These are phyloP conservation scores for Cheiracanthium punctorium DNA, from an alignment of 2,888 invertebrate genomes.

Conservation along the genomic window DNA sequence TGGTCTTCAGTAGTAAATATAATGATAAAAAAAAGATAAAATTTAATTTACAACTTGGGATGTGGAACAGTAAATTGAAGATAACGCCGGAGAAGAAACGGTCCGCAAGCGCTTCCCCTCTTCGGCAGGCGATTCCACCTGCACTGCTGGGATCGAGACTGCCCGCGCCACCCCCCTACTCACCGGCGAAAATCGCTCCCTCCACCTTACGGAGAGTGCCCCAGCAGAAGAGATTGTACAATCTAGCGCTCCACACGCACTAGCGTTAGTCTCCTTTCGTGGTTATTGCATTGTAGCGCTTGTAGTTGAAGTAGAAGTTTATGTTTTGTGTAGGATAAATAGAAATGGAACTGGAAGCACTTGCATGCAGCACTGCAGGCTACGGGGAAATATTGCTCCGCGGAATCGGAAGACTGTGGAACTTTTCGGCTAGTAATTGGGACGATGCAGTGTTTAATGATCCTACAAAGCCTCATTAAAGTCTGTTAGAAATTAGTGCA, in stretches of 20 bases:
- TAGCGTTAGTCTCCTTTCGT: neutral
- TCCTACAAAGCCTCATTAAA: neutral
- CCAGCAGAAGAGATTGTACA: slow-evolving; percentile 28
- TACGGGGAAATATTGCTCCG: neutral
- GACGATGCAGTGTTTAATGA: neutral
- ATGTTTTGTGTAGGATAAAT: neutral
- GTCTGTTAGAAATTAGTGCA: neutral
- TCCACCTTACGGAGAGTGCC: slow-evolving; percentile 21
- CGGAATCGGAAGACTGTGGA: neutral
- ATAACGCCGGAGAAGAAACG: neutral
- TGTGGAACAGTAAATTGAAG: slow-evolving; percentile 6
- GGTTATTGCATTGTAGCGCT: slow-evolving; percentile 17
- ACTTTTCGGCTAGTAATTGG: neutral
- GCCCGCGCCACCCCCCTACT: slow-evolving; percentile 21
- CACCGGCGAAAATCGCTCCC: slow-evolving; percentile 18
- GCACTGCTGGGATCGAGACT: slow-evolving; percentile 64
- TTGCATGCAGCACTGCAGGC: neutral
- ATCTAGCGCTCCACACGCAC: slow-evolving; percentile 25
- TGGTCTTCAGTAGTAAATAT: too few species aligned
- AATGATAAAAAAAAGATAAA: too few species aligned
- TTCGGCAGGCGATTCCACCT: slow-evolving; percentile 52
- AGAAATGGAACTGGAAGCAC: neutral
- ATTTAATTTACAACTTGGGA: too few species aligned
- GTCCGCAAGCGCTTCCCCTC: slow-evolving; percentile 10
- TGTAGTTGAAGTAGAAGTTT: neutral